Evolutionary conservation across 2,797 vertebrate species (phyloP).

Genomic region (Zenarchopterus dispar): DNA sequence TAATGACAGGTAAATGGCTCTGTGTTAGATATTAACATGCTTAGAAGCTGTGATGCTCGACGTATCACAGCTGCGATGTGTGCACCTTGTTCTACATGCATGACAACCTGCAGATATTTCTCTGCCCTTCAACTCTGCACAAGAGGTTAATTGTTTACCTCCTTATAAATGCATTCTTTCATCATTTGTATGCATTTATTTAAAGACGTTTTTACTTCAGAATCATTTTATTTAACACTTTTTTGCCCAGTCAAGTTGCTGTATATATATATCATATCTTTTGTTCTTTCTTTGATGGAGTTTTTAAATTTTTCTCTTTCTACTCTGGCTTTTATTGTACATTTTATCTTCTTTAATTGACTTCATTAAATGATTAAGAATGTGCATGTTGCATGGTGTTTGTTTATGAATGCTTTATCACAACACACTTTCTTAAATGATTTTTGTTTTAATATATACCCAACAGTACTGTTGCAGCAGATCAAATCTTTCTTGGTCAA

Average conservation of each 20-base stretch:
- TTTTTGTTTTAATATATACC: too few relatives aligned
- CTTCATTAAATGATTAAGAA: constrained; percentile 46
- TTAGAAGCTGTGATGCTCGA: too few relatives aligned
- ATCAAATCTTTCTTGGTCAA: too few relatives aligned
- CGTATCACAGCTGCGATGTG: too few relatives aligned
- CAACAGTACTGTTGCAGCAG: too few relatives aligned
- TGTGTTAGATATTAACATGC: not conserved
- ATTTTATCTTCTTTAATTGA: constrained; percentile 21
- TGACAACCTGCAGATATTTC: constrained; percentile 10
- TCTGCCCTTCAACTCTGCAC: not conserved
- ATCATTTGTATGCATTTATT: not conserved
- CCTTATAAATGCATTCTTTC: not conserved
- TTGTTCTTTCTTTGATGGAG: too few relatives aligned
- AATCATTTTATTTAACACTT: too few relatives aligned
- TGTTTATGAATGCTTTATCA: not conserved
- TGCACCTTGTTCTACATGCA: constrained; percentile 20
- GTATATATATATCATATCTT: too few relatives aligned
- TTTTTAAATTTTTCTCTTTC: too few relatives aligned
- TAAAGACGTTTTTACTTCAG: not conserved
- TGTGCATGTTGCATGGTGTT: constrained; percentile 2
- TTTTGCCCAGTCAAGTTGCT: too few relatives aligned
- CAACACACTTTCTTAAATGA: too few relatives aligned
- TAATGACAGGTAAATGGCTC: not conserved
- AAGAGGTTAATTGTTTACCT: not conserved
- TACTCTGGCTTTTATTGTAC: constrained; percentile 4